These are phyloP conservation scores for Megalopta genalis DNA, from an alignment of 1,140 invertebrate species.

Conservation along the genomic window DNA sequence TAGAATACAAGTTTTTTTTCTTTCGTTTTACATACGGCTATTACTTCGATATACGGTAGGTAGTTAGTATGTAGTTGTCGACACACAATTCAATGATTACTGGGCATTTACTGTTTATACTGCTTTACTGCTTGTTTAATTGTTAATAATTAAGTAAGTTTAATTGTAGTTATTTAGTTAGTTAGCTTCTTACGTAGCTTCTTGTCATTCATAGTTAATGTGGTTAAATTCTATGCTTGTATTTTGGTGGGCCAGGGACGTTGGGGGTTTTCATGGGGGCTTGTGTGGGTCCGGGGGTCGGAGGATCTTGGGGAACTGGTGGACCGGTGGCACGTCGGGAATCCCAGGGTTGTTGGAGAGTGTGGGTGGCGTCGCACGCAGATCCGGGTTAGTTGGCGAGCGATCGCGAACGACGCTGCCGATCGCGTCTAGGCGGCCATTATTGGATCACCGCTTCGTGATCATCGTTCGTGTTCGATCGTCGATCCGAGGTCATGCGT, in stretches of 20 bases:
- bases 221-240: slow-evolving; percentile 80
- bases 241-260: slow-evolving; percentile 48
- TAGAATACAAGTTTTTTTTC: slow-evolving; percentile 80
- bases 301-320: background rate
- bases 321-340: slow-evolving; percentile 17
- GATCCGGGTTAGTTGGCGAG: slow-evolving; percentile 37
- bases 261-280: slow-evolving; percentile 8
- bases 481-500: slow-evolving; percentile 8
- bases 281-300: background rate
- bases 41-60: slow-evolving; percentile 81
- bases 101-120: slow-evolving; percentile 80
- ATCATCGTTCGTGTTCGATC: too few relatives aligned
- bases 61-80: slow-evolving; percentile 81
- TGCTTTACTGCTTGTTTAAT: slow-evolving; percentile 80
- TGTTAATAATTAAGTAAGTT: slow-evolving; percentile 81
- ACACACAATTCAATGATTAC: slow-evolving; percentile 81
- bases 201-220: slow-evolving; percentile 78
- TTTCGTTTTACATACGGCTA: slow-evolving; percentile 81
- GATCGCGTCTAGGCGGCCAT: slow-evolving; percentile 8
- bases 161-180: slow-evolving; percentile 81
- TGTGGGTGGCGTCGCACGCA: slow-evolving; percentile 39
- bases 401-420: slow-evolving; percentile 21
- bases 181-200: slow-evolving; percentile 77
- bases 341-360: slow-evolving; percentile 34
- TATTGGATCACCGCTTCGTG: background rate